phyloP scores from a whole-genome alignment of 2,113 vertebrate species.

The Hyperopisus bebe region DNA sequence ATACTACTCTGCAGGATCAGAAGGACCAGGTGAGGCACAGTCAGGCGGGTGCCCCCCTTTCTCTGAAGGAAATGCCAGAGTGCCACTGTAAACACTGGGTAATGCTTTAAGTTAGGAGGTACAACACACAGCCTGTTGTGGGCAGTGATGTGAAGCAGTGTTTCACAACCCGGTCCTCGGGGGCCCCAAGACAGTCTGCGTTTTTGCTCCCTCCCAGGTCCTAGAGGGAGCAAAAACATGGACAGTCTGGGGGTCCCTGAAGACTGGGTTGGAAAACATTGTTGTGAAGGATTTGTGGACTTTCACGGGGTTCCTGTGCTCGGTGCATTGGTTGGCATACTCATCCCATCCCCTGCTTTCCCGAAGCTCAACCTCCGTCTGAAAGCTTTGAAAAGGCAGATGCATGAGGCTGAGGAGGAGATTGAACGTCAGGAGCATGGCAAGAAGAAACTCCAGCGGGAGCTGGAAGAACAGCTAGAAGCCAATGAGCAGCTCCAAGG shows the following conservation, averaged over 20 bases:
- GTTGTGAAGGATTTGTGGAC: not conserved
- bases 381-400: constrained; percentile 92
- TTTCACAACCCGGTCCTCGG: not conserved
- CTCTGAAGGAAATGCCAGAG: not conserved
- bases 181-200: not conserved
- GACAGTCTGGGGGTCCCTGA: not conserved
- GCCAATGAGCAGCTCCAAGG: constrained; percentile 84
- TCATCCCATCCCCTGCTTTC: not conserved
- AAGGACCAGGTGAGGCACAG: constrained; percentile 76
- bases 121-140: not conserved
- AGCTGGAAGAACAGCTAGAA: constrained; percentile 89
- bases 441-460: constrained; percentile 91
- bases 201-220: not conserved
- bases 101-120: not conserved
- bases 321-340: not conserved
- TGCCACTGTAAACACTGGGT: not conserved
- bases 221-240: not conserved
- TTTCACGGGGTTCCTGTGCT: not conserved
- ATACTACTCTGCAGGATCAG: constrained; percentile 81
- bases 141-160: not conserved
- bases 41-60: not conserved
- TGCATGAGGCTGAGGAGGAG: constrained; percentile 92
- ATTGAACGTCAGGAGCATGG: constrained; percentile 85
- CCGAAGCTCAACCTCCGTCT: constrained; percentile 83
- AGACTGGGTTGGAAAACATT: not conserved